Conservation (phyloP, 2,888 invertebrate genomes). For the Tinea trinotella region DNA sequence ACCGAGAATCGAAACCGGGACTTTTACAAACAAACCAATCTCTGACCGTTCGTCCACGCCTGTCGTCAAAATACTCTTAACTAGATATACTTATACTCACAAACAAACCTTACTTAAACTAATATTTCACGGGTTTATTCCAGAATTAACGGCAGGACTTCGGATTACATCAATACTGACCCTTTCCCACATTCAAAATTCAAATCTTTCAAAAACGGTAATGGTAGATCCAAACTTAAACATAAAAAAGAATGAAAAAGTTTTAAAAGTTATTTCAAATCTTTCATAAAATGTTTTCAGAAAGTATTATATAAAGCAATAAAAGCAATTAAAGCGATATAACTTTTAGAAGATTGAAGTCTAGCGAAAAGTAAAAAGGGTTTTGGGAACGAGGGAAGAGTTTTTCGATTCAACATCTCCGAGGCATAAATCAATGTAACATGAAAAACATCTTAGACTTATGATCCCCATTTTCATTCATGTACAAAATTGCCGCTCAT, state of each 20-base stretch:
- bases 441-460: conserved; percentile 49
- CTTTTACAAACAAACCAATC: too few relatives aligned
- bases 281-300: conserved; percentile 1
- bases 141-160: too few relatives aligned
- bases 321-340: conserved; percentile 15
- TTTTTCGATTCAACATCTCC: conserved; percentile 36
- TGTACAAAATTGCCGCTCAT: conserved; percentile 2
- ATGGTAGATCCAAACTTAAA: too few relatives aligned
- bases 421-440: conserved; percentile 55
- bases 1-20: too few relatives aligned
- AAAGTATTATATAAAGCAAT: neutral
- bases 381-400: conserved; percentile 33
- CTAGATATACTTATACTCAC: too few relatives aligned
- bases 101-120: too few relatives aligned
- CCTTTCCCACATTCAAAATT: too few relatives aligned
- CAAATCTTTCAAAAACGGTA: too few relatives aligned
- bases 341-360: conserved; percentile 4
- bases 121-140: too few relatives aligned
- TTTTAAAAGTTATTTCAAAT: neutral
- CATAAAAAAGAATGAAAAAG: neutral
- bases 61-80: too few relatives aligned
- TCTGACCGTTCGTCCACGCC: too few relatives aligned
- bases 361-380: conserved; percentile 37
- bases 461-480: conserved; percentile 22
- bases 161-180: too few relatives aligned